Base-by-base conservation (phyloP, 2,888 invertebrate species). In the Lochmaea crataegi region DNA sequence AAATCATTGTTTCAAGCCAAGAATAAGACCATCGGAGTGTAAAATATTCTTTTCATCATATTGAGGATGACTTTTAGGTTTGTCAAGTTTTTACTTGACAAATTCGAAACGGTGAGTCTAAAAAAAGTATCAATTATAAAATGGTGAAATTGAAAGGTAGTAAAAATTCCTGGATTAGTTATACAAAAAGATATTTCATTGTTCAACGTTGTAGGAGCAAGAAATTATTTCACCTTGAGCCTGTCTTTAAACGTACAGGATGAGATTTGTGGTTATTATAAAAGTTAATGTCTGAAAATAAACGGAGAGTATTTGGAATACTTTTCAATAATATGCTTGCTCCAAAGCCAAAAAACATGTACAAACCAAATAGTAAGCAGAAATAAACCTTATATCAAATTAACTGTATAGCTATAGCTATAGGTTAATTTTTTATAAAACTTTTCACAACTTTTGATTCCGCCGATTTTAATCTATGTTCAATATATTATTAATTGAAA, bases 11-110 rank as follows among this genome's bases (percentile, higher is more conserved):
- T 63, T 42, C 42, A 63, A 63, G 42, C 16, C 10, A 18, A 18
- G 38, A 63, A 42, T 61, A 41, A 45, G 26, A n/a, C 14, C 71
- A 67, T 48, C 56, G 61, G 56, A 63, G 66, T 74, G 74, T 74
- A 71, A 74, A 74, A 74, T 74, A 71, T 74, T 74, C 74, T 74
- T 68, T 71, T 68, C 74, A 74, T 74, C 66, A 58, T 58, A 65
- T 42, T 45, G 45, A 45, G 16, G 68, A 71, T 71, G 74, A 61
- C 66, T 65, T 65, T 68, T 45, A 16, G 48, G 68, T 58, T 51
- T 60, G 53, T 58, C 65, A 42, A 16, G 57, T 66, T 74, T 71
- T 74, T 65, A 63, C 42, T 63, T 51, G 22, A 56, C 56, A 26
- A 41, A 69, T 69, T 69, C 56, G 69, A 63, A 69, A 69, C 51